Evolutionary conservation across 1,140 invertebrate species (phyloP), one percentile per base, ranked within the genome.

Genomic region (Lepidotrigona ventralis): DNA sequence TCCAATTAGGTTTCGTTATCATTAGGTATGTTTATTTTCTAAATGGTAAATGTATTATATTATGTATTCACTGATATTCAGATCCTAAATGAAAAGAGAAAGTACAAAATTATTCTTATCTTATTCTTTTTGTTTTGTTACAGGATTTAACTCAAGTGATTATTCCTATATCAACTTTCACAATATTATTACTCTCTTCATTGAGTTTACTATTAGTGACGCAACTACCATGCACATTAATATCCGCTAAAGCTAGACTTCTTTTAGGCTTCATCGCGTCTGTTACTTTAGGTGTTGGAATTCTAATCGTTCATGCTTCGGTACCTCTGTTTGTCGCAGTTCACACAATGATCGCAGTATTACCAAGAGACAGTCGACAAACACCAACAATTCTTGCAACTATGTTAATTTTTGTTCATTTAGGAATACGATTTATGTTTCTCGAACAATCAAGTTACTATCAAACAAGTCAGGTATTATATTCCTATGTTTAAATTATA

Each of bases 171-270:
- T 84, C 89, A 12, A 88, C 84, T 9, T 83, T 94, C 23, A 75
- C 86, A n/a, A 74, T 88, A 19, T 93, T 94, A 91, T 66, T 93
- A 11, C 46, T 91, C 23, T 87, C 86, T 2, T 91, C 92, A 11
- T 79, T 90, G 79, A 90, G 84, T 51, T 88, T 94, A 46, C 72
- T 94, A n/a, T 74, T 93, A 26, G 33, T 93, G 5, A 87, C 91
- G 0, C 93, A 93, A 79, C 91, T 94, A 72, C 91, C 93, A 19
- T 91, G 91, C 3, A 91, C 87, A 14, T 74, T 93, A 33, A 90
- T 83, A 6, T 92, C 91, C 23, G 80, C 77, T 2, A 89, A 84
- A 26, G 90, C 89, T 46, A 88, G 93, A 70, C 86, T 91, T 73
- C 33, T 90, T 26, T 86, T 94, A 56, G 93, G 93, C 64, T 81